Evolutionary conservation across 1,140 invertebrate species (phyloP).

Genomic region (Globodera ellingtonae): DNA sequence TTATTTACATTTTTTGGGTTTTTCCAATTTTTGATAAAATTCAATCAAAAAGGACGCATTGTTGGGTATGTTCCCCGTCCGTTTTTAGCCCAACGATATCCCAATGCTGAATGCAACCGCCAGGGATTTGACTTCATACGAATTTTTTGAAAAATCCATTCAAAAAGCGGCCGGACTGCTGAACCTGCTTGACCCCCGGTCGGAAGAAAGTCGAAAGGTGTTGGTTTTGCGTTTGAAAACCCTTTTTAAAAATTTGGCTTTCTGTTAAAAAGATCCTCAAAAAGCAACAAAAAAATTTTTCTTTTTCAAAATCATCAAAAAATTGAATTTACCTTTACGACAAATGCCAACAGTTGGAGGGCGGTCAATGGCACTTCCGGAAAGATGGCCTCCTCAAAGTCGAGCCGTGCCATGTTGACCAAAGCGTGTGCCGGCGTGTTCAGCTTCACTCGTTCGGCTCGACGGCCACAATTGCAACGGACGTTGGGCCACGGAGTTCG

Average conservation of each 20-base stretch:
- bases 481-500: constrained; percentile 22
- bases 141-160: constrained; percentile 48
- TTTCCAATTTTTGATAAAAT: not conserved
- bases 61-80: not conserved
- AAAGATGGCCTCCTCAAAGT: constrained; percentile 9
- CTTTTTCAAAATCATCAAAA: not conserved
- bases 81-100: constrained; percentile 38
- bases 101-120: constrained; percentile 49
- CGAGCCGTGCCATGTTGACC: not conserved
- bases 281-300: not conserved
- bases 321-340: not conserved
- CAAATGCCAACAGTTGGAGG: constrained; percentile 14
- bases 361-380: constrained; percentile 25
- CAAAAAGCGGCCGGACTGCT: constrained; percentile 49
- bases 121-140: constrained; percentile 51
- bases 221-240: not conserved
- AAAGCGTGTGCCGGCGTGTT: constrained; percentile 17
- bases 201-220: constrained; percentile 52
- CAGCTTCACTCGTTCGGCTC: not conserved
- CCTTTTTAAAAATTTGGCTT: not conserved
- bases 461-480: constrained; percentile 2
- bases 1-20: not conserved
- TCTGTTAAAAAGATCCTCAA: constrained; percentile 29
- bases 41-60: not conserved
- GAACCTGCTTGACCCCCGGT: constrained; percentile 43